Percentiles rank a stretch among this genome's conserved stretches.
These are phyloP conservation scores for Danionella cerebrum DNA, from an alignment of 2,113 vertebrate species.

Conservation along the genomic window DNA sequence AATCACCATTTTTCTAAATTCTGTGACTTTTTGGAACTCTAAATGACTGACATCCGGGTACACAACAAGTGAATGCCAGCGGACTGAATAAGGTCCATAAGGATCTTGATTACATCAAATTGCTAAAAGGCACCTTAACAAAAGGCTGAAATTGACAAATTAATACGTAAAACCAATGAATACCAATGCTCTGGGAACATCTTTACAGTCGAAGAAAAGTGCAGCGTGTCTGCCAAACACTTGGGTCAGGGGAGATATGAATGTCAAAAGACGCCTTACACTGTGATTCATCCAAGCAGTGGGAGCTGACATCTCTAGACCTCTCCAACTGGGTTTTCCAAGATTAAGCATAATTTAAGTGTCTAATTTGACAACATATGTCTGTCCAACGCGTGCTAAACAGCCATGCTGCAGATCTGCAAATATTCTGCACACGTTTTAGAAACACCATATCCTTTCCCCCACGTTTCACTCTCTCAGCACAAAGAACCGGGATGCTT, in stretches of 20 bases:
- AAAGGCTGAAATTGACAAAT: no score
- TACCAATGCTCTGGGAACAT: background rate
- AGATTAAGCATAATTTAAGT: background rate
- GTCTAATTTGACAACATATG: background rate
- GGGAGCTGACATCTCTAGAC: slow-evolving; percentile 20
- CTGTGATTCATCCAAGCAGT: slow-evolving; percentile 27
- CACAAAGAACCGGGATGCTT: slow-evolving; percentile 30
- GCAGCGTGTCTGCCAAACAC: slow-evolving; percentile 11
- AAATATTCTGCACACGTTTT: slow-evolving; percentile 19
- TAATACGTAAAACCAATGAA: no score
- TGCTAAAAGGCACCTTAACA: no score
- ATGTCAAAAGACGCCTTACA: slow-evolving; percentile 17
- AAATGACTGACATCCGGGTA: no score
- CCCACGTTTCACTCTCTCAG: slow-evolving; percentile 2
- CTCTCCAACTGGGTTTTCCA: background rate
- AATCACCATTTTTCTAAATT: no score
- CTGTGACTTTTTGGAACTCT: no score
- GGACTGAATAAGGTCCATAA: no score
- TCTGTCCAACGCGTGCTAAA: background rate
- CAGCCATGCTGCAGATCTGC: background rate
- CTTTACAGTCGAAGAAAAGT: background rate
- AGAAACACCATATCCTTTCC: slow-evolving; percentile 3
- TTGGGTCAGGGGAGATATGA: slow-evolving; percentile 27
- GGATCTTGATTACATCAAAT: no score
- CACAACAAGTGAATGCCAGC: no score